phyloP scores from a whole-genome alignment of 2,113 vertebrate genomes.

The Martes martes region DNA sequence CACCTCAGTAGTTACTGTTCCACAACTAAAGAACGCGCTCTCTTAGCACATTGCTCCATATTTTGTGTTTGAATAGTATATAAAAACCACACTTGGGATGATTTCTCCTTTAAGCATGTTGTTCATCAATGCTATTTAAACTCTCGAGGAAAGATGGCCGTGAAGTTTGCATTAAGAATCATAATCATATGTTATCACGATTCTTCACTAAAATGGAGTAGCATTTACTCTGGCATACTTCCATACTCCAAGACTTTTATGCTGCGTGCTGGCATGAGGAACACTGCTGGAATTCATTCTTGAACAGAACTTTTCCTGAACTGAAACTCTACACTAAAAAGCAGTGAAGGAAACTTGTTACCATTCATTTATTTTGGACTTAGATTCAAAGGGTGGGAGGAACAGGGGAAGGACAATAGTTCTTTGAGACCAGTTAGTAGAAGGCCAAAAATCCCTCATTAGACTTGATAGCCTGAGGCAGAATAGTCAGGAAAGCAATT shows the following conservation, averaged over 20 bases:
- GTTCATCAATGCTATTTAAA: constrained; percentile 20
- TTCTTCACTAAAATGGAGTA: constrained; percentile 8
- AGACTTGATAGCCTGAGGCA: background rate
- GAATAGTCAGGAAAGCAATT: constrained; percentile 43
- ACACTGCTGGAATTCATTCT: constrained; percentile 69
- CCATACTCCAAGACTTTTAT: constrained; percentile 34
- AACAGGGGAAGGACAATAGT: constrained; percentile 41
- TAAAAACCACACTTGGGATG: background rate
- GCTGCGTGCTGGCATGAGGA: constrained; percentile 43
- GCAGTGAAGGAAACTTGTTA: constrained; percentile 60
- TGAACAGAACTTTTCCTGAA: constrained; percentile 44
- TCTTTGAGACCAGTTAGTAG: constrained; percentile 62
- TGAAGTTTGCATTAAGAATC: constrained; percentile 26
- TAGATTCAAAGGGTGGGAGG: constrained; percentile 40
- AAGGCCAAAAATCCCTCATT: background rate
- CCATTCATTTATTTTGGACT: constrained; percentile 73
- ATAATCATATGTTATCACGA: constrained; percentile 27
- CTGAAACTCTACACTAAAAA: constrained; percentile 56
- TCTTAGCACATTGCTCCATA: background rate
- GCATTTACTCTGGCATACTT: constrained; percentile 26
- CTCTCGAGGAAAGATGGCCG: background rate
- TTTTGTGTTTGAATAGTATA: background rate
- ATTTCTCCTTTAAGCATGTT: background rate
- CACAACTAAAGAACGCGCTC: background rate
- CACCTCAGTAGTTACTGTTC: background rate